Evolutionary conservation across 2,113 vertebrate genomes (phyloP).

Genomic region (Axis porcinus): DNA sequence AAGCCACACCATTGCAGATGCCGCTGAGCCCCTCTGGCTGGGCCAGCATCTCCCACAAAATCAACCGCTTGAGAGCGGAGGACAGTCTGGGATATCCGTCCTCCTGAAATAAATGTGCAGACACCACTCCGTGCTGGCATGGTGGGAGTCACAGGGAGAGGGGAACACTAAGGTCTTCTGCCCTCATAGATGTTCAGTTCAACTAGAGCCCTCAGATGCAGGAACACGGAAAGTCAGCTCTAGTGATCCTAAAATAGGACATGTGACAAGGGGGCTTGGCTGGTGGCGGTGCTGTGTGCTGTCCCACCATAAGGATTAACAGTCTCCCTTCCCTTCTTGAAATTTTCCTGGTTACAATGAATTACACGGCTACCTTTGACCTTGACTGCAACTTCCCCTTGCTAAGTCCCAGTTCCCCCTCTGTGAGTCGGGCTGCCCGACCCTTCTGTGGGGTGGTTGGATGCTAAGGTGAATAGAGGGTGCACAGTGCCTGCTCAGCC

Average conservation of each 20-base stretch:
- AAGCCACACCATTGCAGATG: too few relatives aligned
- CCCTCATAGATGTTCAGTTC: background rate
- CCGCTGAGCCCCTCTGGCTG: too few relatives aligned
- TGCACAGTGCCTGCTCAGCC: background rate
- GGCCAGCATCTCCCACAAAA: too few relatives aligned
- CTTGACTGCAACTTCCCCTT: rapidly evolving
- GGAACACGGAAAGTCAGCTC: rapidly evolving
- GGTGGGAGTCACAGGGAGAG: background rate
- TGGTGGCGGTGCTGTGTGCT: background rate
- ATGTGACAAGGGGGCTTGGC: background rate
- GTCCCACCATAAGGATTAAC: background rate
- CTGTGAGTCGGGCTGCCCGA: background rate
- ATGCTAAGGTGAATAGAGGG: background rate
- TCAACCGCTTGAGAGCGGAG: too few relatives aligned
- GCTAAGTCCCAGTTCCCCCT: background rate
- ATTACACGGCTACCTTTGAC: too few relatives aligned
- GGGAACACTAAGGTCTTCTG: background rate
- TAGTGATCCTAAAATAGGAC: too few relatives aligned
- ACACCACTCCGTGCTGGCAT: rapidly evolving
- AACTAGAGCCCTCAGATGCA: background rate
- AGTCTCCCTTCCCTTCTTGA: background rate
- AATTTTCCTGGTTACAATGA: background rate
- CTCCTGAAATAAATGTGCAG: background rate
- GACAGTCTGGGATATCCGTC: too few relatives aligned
- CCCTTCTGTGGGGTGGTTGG: background rate